Base-by-base conservation (phyloP, 2,888 invertebrate genomes). In the Blastobasis lacticolella region DNA sequence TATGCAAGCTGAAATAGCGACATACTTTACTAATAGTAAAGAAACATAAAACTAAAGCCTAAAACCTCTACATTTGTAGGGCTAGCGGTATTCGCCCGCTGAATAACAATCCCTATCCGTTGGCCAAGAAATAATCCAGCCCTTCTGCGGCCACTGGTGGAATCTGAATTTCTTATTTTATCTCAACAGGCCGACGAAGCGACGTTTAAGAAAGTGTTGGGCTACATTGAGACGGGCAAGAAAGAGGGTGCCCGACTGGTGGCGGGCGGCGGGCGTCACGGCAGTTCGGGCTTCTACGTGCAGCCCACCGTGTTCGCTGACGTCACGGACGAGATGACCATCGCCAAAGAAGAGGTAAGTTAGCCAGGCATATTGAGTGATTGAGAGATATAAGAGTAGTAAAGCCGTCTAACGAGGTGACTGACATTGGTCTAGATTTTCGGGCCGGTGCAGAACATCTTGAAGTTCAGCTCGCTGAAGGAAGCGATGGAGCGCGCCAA, bases 401-500 rank as follows among this genome's bases (percentile, higher is more conserved):
- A 23, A 23, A 23, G 23, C 23, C 23, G 23, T 23, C 23, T 23
- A 23, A 23, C 23, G 23, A 23, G 23, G 23, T 23, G 23, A 23
- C 23, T 23, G 23, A 3, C 23, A 23, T 23, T 23, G 23, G 23
- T 23, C 23, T 23, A 23, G 23, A 23, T 23, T 3, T 23, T 23
- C 23, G 23, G 23, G 23, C 23, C 23, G 23, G 23, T 23, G 23
- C 23, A 23, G 23, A 23, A 3, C 23, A 23, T 23, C 23, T 3
- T 23, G 23, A 23, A 23, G 23, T 23, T 23, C 23, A 23, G 93
- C 49, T 91, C 91, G 0, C 81, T 95, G 55, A 93, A 94, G 4
- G 97, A 97, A 78, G 94, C 94, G 0, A 92, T 97, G 48, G 92
- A 94, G 58, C 90, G 96, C 57, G 95, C 96, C 5, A 97, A 97